phyloP scores from a whole-genome alignment of 2,797 vertebrate species.

The Sibirionetta formosa region DNA sequence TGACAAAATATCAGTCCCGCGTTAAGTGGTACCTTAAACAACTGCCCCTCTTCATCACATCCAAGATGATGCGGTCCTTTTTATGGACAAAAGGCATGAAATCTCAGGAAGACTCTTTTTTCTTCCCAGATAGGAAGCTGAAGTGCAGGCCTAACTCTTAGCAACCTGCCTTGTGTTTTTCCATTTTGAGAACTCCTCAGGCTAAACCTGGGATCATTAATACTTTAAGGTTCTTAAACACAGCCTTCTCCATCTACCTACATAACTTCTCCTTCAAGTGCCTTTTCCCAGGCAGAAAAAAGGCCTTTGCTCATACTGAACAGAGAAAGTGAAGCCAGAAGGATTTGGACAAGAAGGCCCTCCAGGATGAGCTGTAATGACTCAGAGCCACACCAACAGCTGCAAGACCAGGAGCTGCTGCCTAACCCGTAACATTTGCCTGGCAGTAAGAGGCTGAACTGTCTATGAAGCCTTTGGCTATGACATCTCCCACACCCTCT shows the following conservation, averaged over 20 bases:
- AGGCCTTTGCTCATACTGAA: neutral
- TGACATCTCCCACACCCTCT: neutral
- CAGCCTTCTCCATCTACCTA: neutral
- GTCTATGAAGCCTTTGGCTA: neutral
- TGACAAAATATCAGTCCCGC: neutral
- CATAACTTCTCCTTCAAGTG: neutral
- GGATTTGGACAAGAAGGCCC: neutral
- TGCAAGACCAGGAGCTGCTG: neutral
- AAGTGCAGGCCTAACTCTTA: neutral
- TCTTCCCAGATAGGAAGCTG: neutral
- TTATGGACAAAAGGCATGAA: neutral
- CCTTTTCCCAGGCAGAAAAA: neutral
- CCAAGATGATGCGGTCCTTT: neutral
- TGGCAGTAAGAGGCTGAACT: neutral
- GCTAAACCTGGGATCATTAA: neutral
- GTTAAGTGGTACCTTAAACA: neutral
- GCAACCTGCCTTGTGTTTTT: neutral
- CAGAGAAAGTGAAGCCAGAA: neutral
- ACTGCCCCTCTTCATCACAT: neutral
- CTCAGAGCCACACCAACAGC: neutral
- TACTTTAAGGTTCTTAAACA: slow-evolving; percentile 7
- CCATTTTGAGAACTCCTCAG: neutral
- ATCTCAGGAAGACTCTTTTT: neutral
- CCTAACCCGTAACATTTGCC: fast-evolving
- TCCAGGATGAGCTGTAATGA: neutral